Percentiles rank a stretch among this genome's conserved stretches.
These are phyloP conservation scores for Platycheirus rosarum DNA, from an alignment of 2,888 invertebrate species.

Conservation along the genomic window DNA sequence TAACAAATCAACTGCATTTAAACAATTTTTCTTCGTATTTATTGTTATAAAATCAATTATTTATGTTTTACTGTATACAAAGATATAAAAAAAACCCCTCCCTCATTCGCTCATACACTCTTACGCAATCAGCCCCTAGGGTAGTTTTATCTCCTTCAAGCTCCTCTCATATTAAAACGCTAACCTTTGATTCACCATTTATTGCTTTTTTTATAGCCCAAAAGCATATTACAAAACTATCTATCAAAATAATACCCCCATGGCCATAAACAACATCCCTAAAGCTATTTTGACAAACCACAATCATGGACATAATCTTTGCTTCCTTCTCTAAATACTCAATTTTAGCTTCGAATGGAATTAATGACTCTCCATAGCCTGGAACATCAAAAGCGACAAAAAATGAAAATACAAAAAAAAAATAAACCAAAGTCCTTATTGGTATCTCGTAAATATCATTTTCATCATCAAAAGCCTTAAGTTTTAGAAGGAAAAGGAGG, in stretches of 20 bases:
- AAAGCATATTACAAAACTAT: constrained; percentile 25
- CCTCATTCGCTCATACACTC: too few relatives aligned
- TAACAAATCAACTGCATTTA: too few relatives aligned
- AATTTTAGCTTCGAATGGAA: constrained; percentile 61
- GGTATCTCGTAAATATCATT: constrained; percentile 66
- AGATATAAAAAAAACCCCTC: too few relatives aligned
- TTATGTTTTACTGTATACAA: too few relatives aligned
- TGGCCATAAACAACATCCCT: constrained; percentile 50
- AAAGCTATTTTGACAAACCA: constrained; percentile 70
- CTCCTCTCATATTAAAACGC: neutral
- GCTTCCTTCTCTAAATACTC: constrained; percentile 28
- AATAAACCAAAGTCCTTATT: constrained; percentile 39
- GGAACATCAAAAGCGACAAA: neutral
- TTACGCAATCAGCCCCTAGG: constrained; percentile 10
- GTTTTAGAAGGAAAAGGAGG: neutral
- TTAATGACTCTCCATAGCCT: constrained; percentile 54
- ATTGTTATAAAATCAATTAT: too few relatives aligned
- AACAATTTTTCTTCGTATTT: too few relatives aligned
- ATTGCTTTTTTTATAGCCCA: constrained; percentile 12
- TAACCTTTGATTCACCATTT: constrained; percentile 15
- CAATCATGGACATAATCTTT: constrained; percentile 68
- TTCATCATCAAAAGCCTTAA: constrained; percentile 51
- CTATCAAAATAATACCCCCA: constrained; percentile 38
- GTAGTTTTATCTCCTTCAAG: neutral
- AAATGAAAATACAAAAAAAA: constrained; percentile 5